phyloP scores from a whole-genome alignment of 35 echinoderm and acorn worm species.

The Heliocidaris erythrogramma region DNA sequence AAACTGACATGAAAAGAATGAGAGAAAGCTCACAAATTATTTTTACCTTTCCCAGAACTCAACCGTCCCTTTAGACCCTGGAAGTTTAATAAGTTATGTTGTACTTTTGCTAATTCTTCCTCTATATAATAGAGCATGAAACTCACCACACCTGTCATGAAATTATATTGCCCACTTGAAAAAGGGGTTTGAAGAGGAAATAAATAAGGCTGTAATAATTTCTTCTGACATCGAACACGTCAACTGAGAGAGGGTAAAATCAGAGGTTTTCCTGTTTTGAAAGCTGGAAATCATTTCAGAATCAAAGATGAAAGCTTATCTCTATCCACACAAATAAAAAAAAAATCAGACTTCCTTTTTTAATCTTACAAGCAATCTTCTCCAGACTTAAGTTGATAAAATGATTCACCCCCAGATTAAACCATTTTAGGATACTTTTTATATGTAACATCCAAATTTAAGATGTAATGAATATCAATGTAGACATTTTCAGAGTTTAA shows the following conservation, averaged over 20 bases:
- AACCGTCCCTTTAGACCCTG: no score
- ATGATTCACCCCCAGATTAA: background rate
- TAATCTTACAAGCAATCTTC: background rate
- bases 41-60: no score
- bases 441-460: background rate
- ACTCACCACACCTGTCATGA: background rate
- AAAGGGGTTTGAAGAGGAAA: background rate
- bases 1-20: no score
- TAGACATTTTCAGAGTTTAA: no score
- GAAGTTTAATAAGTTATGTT: no score
- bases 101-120: no score
- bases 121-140: background rate
- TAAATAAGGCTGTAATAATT: background rate
- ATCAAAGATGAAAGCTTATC: background rate
- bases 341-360: background rate
- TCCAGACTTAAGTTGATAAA: background rate
- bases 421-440: background rate
- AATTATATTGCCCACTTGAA: background rate
- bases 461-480: background rate
- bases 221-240: background rate
- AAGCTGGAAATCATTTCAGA: background rate
- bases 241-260: background rate
- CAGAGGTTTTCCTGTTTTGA: slow-evolving; percentile 6
- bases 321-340: background rate
- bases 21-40: no score